Percentiles rank a stretch among this genome's conserved stretches.
Conservation (phyloP, 2,113 vertebrate genomes). For the Psettodes erumei region DNA sequence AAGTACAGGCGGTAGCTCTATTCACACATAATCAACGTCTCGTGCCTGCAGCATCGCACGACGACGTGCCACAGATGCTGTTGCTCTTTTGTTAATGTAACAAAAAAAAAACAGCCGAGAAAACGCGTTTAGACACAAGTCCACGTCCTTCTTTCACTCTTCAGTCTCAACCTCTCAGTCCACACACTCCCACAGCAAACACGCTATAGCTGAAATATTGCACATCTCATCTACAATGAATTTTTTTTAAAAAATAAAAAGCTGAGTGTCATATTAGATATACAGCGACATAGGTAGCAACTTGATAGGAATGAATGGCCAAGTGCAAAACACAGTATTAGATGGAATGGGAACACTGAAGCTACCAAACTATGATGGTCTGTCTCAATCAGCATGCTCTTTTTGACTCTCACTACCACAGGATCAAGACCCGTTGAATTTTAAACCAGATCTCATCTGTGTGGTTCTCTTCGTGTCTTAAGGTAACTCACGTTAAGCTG, state of each 20-base stretch:
- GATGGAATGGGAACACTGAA: conserved; percentile 11
- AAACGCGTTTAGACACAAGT: conserved; percentile 28
- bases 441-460: background rate
- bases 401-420: background rate
- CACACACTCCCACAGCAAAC: conserved; percentile 30
- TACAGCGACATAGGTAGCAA: conserved; percentile 37
- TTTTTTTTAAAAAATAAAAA: no score
- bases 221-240: conserved; percentile 62
- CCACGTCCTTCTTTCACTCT: conserved; percentile 14
- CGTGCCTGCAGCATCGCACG: conserved; percentile 27
- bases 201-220: conserved; percentile 63
- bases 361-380: background rate
- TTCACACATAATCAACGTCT: conserved; percentile 28
- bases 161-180: conserved; percentile 16
- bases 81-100: conserved; percentile 74
- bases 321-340: conserved; percentile 52
- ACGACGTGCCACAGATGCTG: conserved; percentile 34
- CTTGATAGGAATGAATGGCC: conserved; percentile 18
- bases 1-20: conserved; percentile 19
- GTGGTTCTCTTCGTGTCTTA: background rate
- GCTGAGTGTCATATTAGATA: conserved; percentile 19
- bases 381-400: background rate
- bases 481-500: conserved; percentile 8
- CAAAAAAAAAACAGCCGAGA: conserved; percentile 62
- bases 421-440: background rate